Conservation (phyloP, 2,888 invertebrate genomes). For the Epicampocera succincta region DNA sequence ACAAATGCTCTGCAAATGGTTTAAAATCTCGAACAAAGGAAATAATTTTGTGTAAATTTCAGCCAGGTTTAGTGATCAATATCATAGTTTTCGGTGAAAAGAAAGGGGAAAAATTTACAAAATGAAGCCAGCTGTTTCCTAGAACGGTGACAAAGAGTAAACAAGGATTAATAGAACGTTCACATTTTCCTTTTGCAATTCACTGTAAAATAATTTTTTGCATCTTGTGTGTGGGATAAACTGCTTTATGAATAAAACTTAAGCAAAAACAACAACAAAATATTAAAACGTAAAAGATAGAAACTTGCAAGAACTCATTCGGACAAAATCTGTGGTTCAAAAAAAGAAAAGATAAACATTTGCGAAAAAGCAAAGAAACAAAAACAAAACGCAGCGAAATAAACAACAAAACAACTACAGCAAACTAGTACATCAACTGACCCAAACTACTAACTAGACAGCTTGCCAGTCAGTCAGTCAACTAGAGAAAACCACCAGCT, state of each 20-base stretch:
- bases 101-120: slow-evolving; percentile 1
- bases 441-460: slow-evolving; percentile 50
- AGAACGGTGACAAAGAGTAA: not conserved
- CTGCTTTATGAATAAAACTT: not conserved
- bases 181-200: slow-evolving; percentile 5
- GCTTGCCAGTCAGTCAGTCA: slow-evolving; percentile 43
- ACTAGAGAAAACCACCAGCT: slow-evolving; percentile 15
- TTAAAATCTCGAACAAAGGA: slow-evolving; percentile 27
- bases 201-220: not conserved
- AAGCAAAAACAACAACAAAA: slow-evolving; percentile 9
- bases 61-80: slow-evolving; percentile 20
- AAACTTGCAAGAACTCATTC: slow-evolving; percentile 3
- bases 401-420: slow-evolving; percentile 62
- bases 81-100: not conserved
- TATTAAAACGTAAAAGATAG: slow-evolving; percentile 32
- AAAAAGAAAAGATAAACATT: slow-evolving; percentile 24
- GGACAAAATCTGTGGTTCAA: slow-evolving; percentile 12
- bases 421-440: slow-evolving; percentile 61
- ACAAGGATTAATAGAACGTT: slow-evolving; percentile 31
- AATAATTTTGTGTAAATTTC: not conserved
- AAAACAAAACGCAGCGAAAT: slow-evolving; percentile 49
- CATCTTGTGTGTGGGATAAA: slow-evolving; percentile 8
- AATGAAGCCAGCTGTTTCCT: slow-evolving; percentile 55
- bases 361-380: slow-evolving; percentile 32
- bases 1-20: not conserved